Conservation (phyloP, 2,888 invertebrate genomes). For the Drosophila neotestacea region DNA sequence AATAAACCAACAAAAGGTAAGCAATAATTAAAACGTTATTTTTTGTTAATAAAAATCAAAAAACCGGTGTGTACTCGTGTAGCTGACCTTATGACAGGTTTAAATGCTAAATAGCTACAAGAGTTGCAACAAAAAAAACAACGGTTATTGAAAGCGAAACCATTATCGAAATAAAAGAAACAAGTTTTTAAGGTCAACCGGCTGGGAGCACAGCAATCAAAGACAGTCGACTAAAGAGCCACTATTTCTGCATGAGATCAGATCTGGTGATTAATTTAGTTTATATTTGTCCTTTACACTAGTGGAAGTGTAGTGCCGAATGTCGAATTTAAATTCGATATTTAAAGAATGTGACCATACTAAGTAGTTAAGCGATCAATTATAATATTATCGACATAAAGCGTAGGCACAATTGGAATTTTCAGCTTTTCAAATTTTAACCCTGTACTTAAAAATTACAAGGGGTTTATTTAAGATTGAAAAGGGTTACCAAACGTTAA, state of each 20-base stretch:
- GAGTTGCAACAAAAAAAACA: constrained; percentile 30
- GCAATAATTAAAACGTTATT: constrained; percentile 10
- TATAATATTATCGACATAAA: neutral
- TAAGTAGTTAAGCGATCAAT: neutral
- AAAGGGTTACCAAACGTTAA: too few species aligned
- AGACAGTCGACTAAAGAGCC: constrained; percentile 2
- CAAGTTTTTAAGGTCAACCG: constrained; percentile 80
- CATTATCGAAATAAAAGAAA: constrained; percentile 54
- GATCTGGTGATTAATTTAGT: constrained; percentile 10
- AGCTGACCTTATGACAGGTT: constrained; percentile 66
- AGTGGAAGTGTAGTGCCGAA: neutral
- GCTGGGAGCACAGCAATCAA: constrained; percentile 37
- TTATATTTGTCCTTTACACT: neutral
- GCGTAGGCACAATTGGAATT: neutral
- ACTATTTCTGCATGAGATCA: constrained; percentile 20
- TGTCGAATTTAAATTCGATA: neutral
- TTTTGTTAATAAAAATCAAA: constrained; percentile 26
- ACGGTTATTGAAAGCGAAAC: constrained; percentile 51
- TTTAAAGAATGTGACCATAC: neutral
- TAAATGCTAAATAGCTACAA: constrained; percentile 50
- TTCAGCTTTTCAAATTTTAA: neutral
- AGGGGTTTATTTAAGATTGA: too few species aligned
- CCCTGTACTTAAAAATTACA: too few species aligned
- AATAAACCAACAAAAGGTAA: neutral
- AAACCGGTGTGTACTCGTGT: constrained; percentile 48